These are phyloP conservation scores for Dendrocincla fuliginosa DNA, from an alignment of 2,797 vertebrate genomes.

Conservation along the genomic window DNA sequence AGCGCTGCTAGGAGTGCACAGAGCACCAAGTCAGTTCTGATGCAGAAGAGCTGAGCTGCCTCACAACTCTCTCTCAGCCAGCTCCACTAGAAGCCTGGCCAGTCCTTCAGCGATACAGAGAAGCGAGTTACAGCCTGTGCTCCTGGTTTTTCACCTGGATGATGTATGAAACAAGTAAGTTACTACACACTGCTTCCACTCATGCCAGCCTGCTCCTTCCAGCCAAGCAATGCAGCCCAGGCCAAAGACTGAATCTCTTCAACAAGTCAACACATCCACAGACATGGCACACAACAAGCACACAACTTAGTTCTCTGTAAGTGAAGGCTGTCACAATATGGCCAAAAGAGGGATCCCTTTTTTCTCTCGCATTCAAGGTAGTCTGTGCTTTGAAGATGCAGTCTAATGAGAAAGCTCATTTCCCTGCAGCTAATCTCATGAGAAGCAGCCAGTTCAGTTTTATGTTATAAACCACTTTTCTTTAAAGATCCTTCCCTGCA, in stretches of 20 bases:
- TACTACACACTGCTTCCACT: background rate
- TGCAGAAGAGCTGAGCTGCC: background rate
- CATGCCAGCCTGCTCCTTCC: background rate
- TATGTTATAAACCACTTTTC: background rate
- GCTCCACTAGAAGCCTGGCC: background rate
- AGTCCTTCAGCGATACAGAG: background rate
- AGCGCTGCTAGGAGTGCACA: background rate
- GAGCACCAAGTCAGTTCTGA: background rate
- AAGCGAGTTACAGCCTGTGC: background rate
- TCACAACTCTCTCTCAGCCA: background rate
- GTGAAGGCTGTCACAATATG: background rate
- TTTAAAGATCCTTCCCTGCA: slow-evolving; percentile 10
- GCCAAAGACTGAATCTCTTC: background rate
- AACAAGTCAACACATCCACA: background rate
- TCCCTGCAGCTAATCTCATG: background rate
- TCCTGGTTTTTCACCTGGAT: background rate
- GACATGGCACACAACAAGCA: rapidly evolving
- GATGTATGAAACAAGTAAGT: background rate
- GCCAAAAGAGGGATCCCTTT: background rate
- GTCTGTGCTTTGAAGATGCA: background rate
- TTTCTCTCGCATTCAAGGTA: background rate
- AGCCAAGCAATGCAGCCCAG: background rate
- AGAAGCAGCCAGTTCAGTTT: slow-evolving; percentile 13
- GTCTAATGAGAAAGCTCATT: background rate
- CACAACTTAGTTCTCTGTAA: background rate